Conservation (phyloP, 2,113 vertebrate genomes). For the Ammodytes marinus region DNA sequence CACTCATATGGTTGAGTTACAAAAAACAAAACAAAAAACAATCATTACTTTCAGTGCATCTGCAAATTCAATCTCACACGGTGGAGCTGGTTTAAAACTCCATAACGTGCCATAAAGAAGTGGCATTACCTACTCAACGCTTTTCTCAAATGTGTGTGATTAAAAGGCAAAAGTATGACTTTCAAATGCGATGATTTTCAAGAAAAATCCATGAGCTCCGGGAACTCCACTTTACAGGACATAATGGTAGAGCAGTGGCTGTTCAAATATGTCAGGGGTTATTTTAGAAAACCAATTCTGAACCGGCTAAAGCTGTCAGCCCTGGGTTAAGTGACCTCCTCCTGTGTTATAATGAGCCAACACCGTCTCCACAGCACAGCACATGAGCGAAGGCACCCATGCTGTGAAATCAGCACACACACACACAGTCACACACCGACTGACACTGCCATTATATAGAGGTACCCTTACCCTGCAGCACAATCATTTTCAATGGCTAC, state of each 20-base stretch:
- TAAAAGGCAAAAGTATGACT: no score
- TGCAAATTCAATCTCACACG: slow-evolving; percentile 24
- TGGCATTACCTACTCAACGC: neutral
- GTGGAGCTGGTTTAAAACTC: neutral
- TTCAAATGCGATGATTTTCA: neutral
- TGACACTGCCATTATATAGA: neutral
- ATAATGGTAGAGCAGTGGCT: neutral
- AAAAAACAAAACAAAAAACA: neutral
- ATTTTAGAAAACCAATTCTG: neutral
- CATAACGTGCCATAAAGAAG: neutral
- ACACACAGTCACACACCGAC: neutral
- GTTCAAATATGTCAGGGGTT: neutral
- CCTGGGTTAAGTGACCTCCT: slow-evolving; percentile 14
- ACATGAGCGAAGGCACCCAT: neutral
- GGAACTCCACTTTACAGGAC: neutral
- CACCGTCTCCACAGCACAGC: neutral
- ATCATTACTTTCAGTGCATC: slow-evolving; percentile 6
- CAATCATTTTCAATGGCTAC: slow-evolving; percentile 16
- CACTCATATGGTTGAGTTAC: neutral
- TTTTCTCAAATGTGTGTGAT: neutral
- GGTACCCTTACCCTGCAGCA: neutral
- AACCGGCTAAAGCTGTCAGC: neutral
- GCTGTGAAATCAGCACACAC: slow-evolving; percentile 3
- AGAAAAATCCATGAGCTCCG: neutral
- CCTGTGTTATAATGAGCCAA: slow-evolving; percentile 37